Evolutionary conservation across 2,888 invertebrate genomes (phyloP).

Genomic region (Saturnia pavonia): DNA sequence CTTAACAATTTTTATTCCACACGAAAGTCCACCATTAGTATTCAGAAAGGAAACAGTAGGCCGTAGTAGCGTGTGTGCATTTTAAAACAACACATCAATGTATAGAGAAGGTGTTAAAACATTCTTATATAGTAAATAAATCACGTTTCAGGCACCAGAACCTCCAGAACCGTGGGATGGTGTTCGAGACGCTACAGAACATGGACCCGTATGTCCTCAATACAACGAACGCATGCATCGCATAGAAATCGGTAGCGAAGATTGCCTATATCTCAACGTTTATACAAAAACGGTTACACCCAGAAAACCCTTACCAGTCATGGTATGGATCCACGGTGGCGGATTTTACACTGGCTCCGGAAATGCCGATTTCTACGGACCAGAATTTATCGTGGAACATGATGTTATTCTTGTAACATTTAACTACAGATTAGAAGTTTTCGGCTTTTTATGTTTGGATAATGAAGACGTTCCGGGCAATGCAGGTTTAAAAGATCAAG

Average conservation of each 20-base stretch:
- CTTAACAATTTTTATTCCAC: constrained; percentile 42
- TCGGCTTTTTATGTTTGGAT: constrained; percentile 74
- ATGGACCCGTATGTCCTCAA: constrained; percentile 73
- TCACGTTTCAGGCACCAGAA: constrained; percentile 60
- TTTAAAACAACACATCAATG: constrained; percentile 2
- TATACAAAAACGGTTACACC: constrained; percentile 71
- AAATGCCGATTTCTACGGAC: constrained; percentile 73
- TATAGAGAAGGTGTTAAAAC: background rate
- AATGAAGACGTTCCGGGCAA: constrained; percentile 74
- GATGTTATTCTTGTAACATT: constrained; percentile 71
- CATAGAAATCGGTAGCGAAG: constrained; percentile 80
- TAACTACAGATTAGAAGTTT: constrained; percentile 75
- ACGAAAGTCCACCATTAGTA: constrained; percentile 45
- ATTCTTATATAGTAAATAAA: background rate
- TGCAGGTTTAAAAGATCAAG: constrained; percentile 76
- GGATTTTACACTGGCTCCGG: constrained; percentile 77
- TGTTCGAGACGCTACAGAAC: constrained; percentile 59
- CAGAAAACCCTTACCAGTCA: constrained; percentile 54
- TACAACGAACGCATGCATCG: constrained; percentile 74
- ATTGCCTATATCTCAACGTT: constrained; percentile 87
- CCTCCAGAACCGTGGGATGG: constrained; percentile 68
- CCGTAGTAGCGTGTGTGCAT: constrained; percentile 13
- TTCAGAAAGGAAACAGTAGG: constrained; percentile 31
- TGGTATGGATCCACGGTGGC: constrained; percentile 79
- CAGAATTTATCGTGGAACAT: constrained; percentile 71